phyloP scores from a whole-genome alignment of 2,888 invertebrate genomes.

The Drosophila testacea region DNA sequence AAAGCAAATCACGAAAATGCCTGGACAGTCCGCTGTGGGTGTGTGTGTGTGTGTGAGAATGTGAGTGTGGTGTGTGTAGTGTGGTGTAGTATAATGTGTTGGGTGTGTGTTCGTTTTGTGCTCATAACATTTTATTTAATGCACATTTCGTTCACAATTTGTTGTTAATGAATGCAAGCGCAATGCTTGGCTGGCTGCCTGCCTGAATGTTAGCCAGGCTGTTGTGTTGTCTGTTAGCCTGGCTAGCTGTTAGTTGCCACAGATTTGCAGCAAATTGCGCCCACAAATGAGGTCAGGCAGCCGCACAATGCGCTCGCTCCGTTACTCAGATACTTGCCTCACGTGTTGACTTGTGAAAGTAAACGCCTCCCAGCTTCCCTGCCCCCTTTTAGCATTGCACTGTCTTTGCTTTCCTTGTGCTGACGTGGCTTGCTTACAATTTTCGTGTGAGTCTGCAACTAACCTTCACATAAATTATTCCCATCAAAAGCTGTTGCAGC shows the following conservation, averaged over 20 bases:
- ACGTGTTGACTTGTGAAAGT: constrained; percentile 80
- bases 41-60: constrained; percentile 19
- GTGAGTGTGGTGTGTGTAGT: constrained; percentile 14
- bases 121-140: constrained; percentile 78
- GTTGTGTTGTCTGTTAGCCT: constrained; percentile 1
- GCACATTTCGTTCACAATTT: constrained; percentile 77
- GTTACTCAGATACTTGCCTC: constrained; percentile 65
- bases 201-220: neutral
- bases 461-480: constrained; percentile 80
- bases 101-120: constrained; percentile 34
- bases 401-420: constrained; percentile 31
- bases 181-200: constrained; percentile 48
- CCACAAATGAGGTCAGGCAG: constrained; percentile 76
- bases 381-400: neutral
- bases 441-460: constrained; percentile 75
- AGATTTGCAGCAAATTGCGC: constrained; percentile 75
- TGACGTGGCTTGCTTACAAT: constrained; percentile 42
- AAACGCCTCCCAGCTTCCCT: constrained; percentile 56
- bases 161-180: constrained; percentile 76
- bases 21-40: constrained; percentile 2
- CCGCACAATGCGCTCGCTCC: constrained; percentile 70
- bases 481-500: constrained; percentile 67
- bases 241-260: constrained; percentile 66
- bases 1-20: constrained; percentile 50
- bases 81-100: constrained; percentile 11